Base-by-base conservation (phyloP, 2,797 vertebrate species). In the Geotrypetes seraphini region DNA sequence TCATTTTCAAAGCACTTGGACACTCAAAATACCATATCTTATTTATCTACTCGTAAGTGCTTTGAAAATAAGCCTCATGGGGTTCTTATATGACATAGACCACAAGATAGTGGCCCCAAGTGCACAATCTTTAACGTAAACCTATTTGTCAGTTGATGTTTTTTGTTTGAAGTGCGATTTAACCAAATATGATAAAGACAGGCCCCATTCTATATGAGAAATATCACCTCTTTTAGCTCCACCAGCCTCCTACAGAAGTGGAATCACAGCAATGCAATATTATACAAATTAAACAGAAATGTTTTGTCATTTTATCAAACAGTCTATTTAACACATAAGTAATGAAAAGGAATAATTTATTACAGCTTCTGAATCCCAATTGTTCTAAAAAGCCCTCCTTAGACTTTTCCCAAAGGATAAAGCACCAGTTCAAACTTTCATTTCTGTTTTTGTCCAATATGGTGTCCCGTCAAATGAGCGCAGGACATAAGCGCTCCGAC, bases 311-410 rank as follows among this genome's bases (percentile, higher is more conserved):
- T 75, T 74, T 66, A 63, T 76, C 74, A 65, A 76, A 68, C 65
- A 71, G 70, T 63, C 75, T 71, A 62, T 73, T 78, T 77, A 75
- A 79, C 70, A 71, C 73, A 54, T 63, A 69, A 46, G 54, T 72
- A 71, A 83, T 83, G 80, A 84, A 79, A 84, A 75, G 63, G 81
- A 83, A 84, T 83, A 80, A 82, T 84, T 82, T 73, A 83, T 83
- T 49, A 75, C 19, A 49, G 75, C 68, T 73, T 75, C 72, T 73
- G 80, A 73, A 66, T 83, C 71, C 63, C 69, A 74, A 76, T 71
- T 75, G 80, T 63, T 76, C 72, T 73, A 74, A 81, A 82, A 73
- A 78, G 78, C 71, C 59, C 61, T 79, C 78, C 73, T 80, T 79
- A 70, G 51, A 64, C 56, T 42, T 60, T 66, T 53, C 71, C 76